A percentile compares a stretch with the other conserved stretches of the same genome.
phyloP scores from a whole-genome alignment of 2,888 invertebrate species.

The Cataglyphis albicans region DNA sequence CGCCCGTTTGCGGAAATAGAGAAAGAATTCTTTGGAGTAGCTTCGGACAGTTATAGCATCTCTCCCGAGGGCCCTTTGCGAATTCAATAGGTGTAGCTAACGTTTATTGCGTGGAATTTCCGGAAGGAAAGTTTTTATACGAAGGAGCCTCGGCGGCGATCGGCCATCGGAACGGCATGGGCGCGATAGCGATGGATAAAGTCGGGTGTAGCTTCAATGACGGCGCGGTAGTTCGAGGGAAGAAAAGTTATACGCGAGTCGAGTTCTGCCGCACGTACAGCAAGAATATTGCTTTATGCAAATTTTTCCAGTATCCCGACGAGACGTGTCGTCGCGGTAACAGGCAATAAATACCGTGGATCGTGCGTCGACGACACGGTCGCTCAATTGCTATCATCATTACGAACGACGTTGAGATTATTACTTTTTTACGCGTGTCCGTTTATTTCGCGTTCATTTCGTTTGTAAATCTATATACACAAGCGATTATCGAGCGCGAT shows the following conservation, averaged over 20 bases:
- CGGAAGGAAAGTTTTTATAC: slow-evolving; percentile 20
- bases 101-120: slow-evolving; percentile 63
- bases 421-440: neutral
- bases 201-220: slow-evolving; percentile 22
- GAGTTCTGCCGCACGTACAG: slow-evolving; percentile 31
- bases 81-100: slow-evolving; percentile 61
- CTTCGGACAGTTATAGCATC: slow-evolving; percentile 42
- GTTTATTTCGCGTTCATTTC: neutral
- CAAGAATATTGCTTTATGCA: slow-evolving; percentile 48
- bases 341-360: neutral
- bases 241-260: slow-evolving; percentile 1
- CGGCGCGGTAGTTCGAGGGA: neutral
- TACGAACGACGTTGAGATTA: neutral
- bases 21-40: slow-evolving; percentile 31
- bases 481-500: neutral
- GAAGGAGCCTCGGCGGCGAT: neutral
- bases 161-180: neutral
- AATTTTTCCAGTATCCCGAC: slow-evolving; percentile 14
- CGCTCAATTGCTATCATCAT: slow-evolving; percentile 3
- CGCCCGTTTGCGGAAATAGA: slow-evolving; percentile 22
- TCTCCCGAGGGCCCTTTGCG: slow-evolving; percentile 47
- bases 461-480: neutral
- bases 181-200: slow-evolving; percentile 31
- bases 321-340: neutral
- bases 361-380: neutral